These are phyloP conservation scores for Chondrilla cf. caribensis DNA, from an alignment of 37 sponge, comb jelly and placozoan species.

Conservation along the genomic window DNA sequence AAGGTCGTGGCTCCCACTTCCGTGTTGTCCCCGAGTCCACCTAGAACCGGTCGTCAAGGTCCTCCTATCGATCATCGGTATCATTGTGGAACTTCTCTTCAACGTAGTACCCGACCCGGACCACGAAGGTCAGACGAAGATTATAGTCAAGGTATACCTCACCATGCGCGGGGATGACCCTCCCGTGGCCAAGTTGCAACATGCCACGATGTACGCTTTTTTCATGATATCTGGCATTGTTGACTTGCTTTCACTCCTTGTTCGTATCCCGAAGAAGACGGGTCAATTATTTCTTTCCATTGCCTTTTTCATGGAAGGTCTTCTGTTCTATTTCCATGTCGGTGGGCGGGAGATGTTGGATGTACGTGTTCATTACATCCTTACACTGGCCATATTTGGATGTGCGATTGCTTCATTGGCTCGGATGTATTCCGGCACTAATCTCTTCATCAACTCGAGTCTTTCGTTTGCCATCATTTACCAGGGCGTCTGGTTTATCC, in stretches of 20 bases:
- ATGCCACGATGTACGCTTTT: conserved; percentile 51
- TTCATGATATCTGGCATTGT: conserved; percentile 62
- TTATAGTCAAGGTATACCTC: conserved; percentile 1
- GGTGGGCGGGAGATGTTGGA: conserved; percentile 30
- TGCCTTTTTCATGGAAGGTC: conserved; percentile 51
- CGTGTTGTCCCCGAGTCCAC: conserved; percentile 29
- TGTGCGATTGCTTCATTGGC: conserved; percentile 34
- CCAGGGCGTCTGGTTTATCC: conserved; percentile 72
- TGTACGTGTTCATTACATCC: conserved; percentile 25
- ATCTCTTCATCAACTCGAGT: conserved; percentile 44
- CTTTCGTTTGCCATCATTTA: conserved; percentile 31
- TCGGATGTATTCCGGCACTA: conserved; percentile 19
- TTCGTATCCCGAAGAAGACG: conserved; percentile 36
- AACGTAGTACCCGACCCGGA: not conserved
- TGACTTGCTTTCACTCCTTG: conserved; percentile 25
- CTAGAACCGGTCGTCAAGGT: conserved; percentile 54
- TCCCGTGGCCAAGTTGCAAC: conserved; percentile 33
- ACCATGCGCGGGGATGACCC: not conserved
- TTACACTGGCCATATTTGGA: conserved; percentile 17
- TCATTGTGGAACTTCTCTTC: conserved; percentile 40
- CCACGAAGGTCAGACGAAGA: conserved; percentile 8
- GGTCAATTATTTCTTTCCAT: conserved; percentile 33
- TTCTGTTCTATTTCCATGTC: conserved; percentile 53
- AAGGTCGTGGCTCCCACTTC: conserved; percentile 46
- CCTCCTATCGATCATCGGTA: conserved; percentile 32